A percentile compares a stretch with the other conserved stretches of the same genome.
These are phyloP conservation scores for Eumacrocentrus americanus DNA, from an alignment of 2,888 invertebrate genomes.

Conservation along the genomic window DNA sequence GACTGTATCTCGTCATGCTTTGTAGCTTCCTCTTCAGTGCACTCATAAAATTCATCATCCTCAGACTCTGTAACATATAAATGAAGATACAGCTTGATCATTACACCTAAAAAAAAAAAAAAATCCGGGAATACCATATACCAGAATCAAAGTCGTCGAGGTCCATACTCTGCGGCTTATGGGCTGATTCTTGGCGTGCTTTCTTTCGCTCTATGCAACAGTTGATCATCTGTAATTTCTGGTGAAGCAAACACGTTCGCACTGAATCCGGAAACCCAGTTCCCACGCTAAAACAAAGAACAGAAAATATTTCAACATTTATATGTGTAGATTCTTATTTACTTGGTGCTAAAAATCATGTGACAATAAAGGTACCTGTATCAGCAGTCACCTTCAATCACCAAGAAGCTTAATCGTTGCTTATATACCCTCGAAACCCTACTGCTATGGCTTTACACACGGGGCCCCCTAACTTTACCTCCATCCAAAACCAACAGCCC, in stretches of 20 bases:
- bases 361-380: too few relatives aligned
- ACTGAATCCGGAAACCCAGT: slow-evolving; percentile 81
- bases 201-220: slow-evolving; percentile 75
- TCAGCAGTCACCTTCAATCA: background rate
- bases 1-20: slow-evolving; percentile 61
- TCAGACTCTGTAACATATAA: slow-evolving; percentile 65
- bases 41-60: slow-evolving; percentile 86
- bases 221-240: slow-evolving; percentile 90
- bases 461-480: background rate
- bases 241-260: slow-evolving; percentile 88
- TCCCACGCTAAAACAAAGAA: slow-evolving; percentile 69
- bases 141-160: slow-evolving; percentile 51
- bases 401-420: background rate
- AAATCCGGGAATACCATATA: slow-evolving; percentile 28
- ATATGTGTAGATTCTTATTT: background rate
- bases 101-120: background rate
- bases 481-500: slow-evolving; percentile 5
- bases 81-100: background rate
- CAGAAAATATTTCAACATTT: background rate
- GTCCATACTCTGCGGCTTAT: slow-evolving; percentile 47
- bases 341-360: background rate
- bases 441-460: slow-evolving; percentile 1
- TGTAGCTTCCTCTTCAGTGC: slow-evolving; percentile 65
- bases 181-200: slow-evolving; percentile 62
- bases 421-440: slow-evolving; percentile 15